Evolutionary conservation across 1,140 invertebrate genomes (phyloP).

Genomic region (Sycophaga agraensis): DNA sequence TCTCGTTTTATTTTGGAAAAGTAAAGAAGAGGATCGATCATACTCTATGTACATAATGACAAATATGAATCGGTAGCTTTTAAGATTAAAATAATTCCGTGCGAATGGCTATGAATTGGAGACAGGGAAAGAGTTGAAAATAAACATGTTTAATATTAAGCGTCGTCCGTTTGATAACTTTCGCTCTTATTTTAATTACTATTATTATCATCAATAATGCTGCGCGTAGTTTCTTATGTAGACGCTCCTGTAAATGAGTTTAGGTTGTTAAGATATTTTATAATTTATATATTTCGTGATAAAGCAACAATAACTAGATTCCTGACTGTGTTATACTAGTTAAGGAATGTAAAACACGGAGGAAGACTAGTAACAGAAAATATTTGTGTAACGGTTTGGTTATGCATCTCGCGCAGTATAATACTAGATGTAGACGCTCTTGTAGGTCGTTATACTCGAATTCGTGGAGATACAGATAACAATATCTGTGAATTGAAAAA

Average conservation of each 20-base stretch:
- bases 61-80: constrained; percentile 22
- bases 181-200: constrained; percentile 27
- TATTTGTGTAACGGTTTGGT: constrained; percentile 15
- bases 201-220: too few relatives aligned
- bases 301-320: constrained; percentile 33
- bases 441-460: constrained; percentile 1
- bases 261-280: constrained; percentile 31
- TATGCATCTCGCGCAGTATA: constrained; percentile 16
- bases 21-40: not conserved
- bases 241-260: constrained; percentile 13
- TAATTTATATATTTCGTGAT: constrained; percentile 44
- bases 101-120: constrained; percentile 7
- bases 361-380: constrained; percentile 17
- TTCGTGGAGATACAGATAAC: constrained; percentile 11
- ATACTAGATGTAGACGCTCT: not conserved
- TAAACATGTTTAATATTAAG: constrained; percentile 5
- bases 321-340: constrained; percentile 46
- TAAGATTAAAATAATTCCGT: constrained; percentile 25
- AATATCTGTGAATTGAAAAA: constrained; percentile 10
- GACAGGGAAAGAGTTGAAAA: constrained; percentile 1
- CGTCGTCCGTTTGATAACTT: constrained; percentile 20
- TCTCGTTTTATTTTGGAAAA: constrained; percentile 26
- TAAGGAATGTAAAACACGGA: constrained; percentile 4
- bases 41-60: constrained; percentile 26
- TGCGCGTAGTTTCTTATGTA: constrained; percentile 38